Conservation (phyloP, 2,888 invertebrate genomes). For the Orchesella flavescens region DNA sequence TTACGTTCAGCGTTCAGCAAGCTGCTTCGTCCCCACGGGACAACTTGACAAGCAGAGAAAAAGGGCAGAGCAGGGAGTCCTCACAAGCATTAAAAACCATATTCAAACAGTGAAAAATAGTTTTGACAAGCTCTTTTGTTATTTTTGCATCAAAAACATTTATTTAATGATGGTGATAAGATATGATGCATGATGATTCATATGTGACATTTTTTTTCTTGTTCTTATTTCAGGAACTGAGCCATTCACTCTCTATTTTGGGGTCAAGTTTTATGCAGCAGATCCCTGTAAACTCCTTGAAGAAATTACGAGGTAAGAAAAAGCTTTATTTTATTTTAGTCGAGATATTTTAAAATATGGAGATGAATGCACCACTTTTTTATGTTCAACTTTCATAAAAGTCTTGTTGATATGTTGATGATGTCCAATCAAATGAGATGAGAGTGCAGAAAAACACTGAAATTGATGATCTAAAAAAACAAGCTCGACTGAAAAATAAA, state of each 20-base stretch:
- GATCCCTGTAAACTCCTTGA: conserved; percentile 96
- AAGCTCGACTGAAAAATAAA: background rate
- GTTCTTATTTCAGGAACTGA: conserved; percentile 74
- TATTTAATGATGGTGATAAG: background rate
- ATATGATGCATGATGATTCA: no score
- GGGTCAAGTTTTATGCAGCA: conserved; percentile 97
- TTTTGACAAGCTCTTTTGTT: background rate
- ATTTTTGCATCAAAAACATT: conserved; percentile 2
- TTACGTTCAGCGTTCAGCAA: no score
- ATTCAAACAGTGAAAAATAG: background rate
- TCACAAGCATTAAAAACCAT: no score
- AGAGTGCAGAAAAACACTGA: background rate
- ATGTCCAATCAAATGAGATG: background rate
- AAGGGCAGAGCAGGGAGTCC: no score
- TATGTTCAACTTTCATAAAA: background rate
- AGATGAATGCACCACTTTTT: no score
- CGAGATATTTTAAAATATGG: no score
- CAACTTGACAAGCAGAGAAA: no score
- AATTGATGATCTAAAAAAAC: background rate
- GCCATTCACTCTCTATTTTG: conserved; percentile 93
- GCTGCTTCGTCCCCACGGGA: no score
- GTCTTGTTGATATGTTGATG: background rate
- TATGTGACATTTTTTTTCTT: background rate
- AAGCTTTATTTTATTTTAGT: background rate
- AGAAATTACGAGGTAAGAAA: conserved; percentile 91